Conservation (phyloP, 1,140 invertebrate genomes). For the Andricus grossulariae region DNA sequence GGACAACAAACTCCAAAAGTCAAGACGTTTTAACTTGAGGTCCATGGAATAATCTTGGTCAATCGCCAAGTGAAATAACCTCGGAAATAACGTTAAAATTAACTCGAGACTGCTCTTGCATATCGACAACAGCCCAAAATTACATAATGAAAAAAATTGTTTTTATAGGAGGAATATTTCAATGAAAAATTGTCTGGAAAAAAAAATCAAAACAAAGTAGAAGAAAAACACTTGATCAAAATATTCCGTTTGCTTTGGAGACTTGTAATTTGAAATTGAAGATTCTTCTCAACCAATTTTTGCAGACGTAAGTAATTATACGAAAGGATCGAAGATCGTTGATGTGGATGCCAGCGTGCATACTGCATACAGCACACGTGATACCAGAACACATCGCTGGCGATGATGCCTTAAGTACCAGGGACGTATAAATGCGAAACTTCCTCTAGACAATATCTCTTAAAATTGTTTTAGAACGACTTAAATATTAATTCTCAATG, state of each 20-base stretch:
- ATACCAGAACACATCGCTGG: neutral
- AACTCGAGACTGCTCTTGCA: constrained; percentile 55
- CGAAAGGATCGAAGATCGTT: constrained; percentile 1
- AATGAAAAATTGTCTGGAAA: neutral
- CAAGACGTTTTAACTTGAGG: neutral
- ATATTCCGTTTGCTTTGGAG: too few relatives aligned
- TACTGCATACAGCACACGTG: neutral
- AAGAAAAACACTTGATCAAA: too few relatives aligned
- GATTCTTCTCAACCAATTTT: neutral
- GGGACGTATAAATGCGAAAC: neutral
- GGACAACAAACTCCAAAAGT: constrained; percentile 24
- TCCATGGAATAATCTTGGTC: constrained; percentile 54
- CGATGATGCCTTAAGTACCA: neutral
- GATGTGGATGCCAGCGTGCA: neutral
- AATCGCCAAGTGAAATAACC: constrained; percentile 56
- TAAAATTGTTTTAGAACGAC: too few relatives aligned
- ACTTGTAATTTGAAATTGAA: too few relatives aligned
- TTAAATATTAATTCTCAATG: too few relatives aligned
- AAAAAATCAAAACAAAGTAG: too few relatives aligned
- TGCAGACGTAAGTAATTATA: neutral
- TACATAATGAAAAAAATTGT: constrained; percentile 22
- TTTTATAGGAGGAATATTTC: neutral
- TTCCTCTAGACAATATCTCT: too few relatives aligned
- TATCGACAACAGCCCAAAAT: constrained; percentile 54
- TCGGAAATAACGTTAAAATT: constrained; percentile 59